Conservation (phyloP, 2,113 vertebrate genomes). For the Sialia sialis region DNA sequence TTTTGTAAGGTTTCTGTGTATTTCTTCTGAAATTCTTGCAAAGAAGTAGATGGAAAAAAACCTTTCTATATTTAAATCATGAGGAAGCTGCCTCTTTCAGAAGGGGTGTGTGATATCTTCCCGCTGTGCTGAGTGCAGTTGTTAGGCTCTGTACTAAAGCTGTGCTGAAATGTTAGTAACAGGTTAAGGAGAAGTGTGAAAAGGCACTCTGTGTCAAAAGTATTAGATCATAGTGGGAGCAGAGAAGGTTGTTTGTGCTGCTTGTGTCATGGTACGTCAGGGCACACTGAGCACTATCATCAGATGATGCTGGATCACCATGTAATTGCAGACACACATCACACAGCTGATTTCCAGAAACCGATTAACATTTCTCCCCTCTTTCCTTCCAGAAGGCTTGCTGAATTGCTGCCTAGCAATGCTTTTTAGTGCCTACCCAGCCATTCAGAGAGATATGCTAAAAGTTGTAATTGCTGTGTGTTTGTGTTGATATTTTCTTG, state of each 20-base stretch:
- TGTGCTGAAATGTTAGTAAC: background rate
- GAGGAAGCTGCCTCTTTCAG: background rate
- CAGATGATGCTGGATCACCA: background rate
- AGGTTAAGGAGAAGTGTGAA: background rate
- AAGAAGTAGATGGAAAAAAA: background rate
- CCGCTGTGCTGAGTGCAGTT: rapidly evolving
- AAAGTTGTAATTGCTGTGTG: constrained; percentile 17
- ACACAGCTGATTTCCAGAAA: background rate
- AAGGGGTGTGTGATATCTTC: background rate
- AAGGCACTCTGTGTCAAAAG: background rate
- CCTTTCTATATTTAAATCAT: background rate
- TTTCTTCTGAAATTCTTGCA: background rate
- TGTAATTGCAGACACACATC: background rate
- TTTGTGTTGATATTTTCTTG: constrained; percentile 5
- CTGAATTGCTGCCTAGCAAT: background rate
- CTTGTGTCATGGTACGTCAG: background rate
- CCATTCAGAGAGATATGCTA: background rate
- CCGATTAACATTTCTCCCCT: background rate
- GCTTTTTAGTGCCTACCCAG: background rate
- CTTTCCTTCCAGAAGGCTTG: background rate
- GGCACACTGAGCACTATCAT: background rate
- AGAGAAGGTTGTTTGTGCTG: background rate
- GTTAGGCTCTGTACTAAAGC: background rate
- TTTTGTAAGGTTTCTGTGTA: background rate
- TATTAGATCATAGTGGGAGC: background rate